Conservation (phyloP, 2,797 vertebrate genomes). For the Decapterus maruadsi region DNA sequence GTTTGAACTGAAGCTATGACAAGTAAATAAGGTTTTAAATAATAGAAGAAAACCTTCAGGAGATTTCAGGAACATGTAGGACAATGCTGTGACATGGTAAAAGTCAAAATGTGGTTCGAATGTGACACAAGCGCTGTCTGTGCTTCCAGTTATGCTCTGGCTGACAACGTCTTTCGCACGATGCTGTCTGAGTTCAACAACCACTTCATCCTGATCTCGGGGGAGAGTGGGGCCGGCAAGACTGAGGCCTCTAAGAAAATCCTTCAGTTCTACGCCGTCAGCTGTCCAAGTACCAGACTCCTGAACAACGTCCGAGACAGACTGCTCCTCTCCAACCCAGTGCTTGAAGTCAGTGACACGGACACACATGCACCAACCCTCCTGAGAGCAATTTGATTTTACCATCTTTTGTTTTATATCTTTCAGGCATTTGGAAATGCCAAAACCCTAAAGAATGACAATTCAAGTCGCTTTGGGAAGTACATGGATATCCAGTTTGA, state of each 20-base stretch:
- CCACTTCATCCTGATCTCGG: constrained; percentile 98
- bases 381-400: not conserved
- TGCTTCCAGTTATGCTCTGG: constrained; percentile 91
- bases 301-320: constrained; percentile 91
- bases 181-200: constrained; percentile 94
- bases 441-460: constrained; percentile 95
- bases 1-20: not conserved
- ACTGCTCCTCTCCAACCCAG: constrained; percentile 93
- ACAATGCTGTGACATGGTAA: not conserved
- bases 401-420: not conserved
- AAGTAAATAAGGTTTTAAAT: not conserved
- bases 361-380: not conserved
- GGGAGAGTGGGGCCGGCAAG: constrained; percentile 95
- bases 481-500: constrained; percentile 99
- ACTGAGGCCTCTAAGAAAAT: constrained; percentile 98
- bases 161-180: constrained; percentile 95
- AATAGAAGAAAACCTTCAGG: not conserved
- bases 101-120: not conserved
- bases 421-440: constrained; percentile 96
- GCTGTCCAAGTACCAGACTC: constrained; percentile 91
- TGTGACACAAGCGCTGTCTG: not conserved
- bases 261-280: constrained; percentile 94
- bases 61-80: not conserved
- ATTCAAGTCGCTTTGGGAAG: constrained; percentile 97
- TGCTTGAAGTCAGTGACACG: constrained; percentile 90